Percentiles rank a stretch among this genome's conserved stretches.
Conservation (phyloP, 2,113 vertebrate species). For the Stigmatopora nigra region DNA sequence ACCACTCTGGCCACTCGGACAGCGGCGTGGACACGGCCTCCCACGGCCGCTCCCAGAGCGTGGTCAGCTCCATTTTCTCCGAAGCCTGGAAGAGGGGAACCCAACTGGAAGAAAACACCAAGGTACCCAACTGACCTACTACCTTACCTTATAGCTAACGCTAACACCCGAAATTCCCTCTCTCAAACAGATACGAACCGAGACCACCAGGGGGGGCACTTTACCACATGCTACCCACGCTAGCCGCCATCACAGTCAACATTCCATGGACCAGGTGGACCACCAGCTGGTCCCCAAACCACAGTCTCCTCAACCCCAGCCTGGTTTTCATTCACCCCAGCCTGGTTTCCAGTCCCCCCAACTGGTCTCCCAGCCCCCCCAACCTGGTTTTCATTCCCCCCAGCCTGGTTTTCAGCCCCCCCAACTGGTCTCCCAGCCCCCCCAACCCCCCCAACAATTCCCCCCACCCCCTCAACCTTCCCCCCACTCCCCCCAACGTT, state of each 20-base stretch:
- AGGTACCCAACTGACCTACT: no score
- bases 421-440: not conserved
- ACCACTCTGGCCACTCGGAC: constrained; percentile 93
- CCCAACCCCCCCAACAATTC: constrained; percentile 25
- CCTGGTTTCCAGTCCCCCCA: no score
- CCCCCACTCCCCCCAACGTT: constrained; percentile 6
- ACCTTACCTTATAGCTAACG: no score
- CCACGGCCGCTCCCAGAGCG: constrained; percentile 90
- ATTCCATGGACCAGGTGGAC: constrained; percentile 39
- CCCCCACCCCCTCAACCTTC: constrained; percentile 28
- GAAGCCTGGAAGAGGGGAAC: constrained; percentile 98
- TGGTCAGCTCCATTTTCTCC: constrained; percentile 96
- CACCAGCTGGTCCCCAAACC: no score
- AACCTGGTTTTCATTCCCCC: no score
- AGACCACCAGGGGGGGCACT: constrained; percentile 73
- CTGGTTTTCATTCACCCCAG: constrained; percentile 2
- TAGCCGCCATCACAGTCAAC: constrained; percentile 61
- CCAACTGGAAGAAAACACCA: constrained; percentile 89
- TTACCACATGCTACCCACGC: constrained; percentile 58
- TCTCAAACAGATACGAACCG: constrained; percentile 72
- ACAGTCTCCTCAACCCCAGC: no score
- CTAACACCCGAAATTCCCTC: not conserved
- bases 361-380: no score
- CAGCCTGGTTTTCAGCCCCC: no score
- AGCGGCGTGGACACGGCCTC: constrained; percentile 84